Base-by-base conservation (phyloP, 2,797 vertebrate genomes). In the Trachops cirrhosus region DNA sequence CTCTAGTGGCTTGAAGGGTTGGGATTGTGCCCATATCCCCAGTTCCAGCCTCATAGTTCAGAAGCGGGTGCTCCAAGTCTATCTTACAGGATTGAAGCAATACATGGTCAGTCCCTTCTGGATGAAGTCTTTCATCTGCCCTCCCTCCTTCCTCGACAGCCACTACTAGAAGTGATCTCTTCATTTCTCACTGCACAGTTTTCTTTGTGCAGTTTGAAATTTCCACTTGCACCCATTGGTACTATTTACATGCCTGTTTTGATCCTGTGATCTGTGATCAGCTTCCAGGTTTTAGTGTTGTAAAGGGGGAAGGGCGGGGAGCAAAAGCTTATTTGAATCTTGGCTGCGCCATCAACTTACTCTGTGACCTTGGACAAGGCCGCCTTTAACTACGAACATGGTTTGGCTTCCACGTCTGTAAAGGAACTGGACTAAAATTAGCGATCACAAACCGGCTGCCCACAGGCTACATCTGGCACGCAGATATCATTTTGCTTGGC, bases 381-480 rank as follows among this genome's bases (percentile, higher is more conserved):
- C 15, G 46, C 73, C 67, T 86, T 32, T 37, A 39, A 46, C 50
- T 54, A 16, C 1, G 1, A 68, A 62, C 0, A 11, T 22, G 48
- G 4, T 39, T 70, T n/a, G 5, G 26, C 84, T 92, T 73, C 46
- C 18, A 21, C 0, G 46, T 75, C 70, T 57, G 7, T 26, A 10
- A 68, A 91, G 71, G 14, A 22, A 24, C 22, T 41, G 37, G n/a
- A 24, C 73, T 96, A 93, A 95, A 97, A 95, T 96, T 88, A 90
- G 83, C 18, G 1, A n/a, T 62, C 18, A 74, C 57, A 59, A 22
- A 46, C 67, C 24, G 80, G 15, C 21, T 91, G 59, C 79, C 94
- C 52, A 34, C 15, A 80, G 91, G 91, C 91, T 88, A 93, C 75
- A 82, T 93, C 94, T 96, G 59, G 70, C 12, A 9, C 4, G 1